Conservation (phyloP, 2,888 invertebrate genomes). For the Noctua pronuba region DNA sequence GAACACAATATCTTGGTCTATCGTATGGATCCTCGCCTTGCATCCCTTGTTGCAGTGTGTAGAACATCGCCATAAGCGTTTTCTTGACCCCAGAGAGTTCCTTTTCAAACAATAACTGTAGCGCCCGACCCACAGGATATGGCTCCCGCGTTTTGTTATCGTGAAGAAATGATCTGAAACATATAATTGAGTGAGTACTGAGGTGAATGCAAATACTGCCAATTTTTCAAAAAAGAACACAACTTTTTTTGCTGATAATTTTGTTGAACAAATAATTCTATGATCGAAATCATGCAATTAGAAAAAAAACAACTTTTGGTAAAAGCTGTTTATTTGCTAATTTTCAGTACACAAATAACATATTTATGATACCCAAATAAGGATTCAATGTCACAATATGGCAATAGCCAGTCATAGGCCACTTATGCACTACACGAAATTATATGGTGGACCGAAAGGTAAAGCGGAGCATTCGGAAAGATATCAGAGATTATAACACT, state of each 20-base stretch:
- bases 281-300: too few species aligned
- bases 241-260: too few species aligned
- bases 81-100: conserved; percentile 36
- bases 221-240: background rate
- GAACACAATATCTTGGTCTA: conserved; percentile 26
- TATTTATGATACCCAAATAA: background rate
- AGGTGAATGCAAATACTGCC: too few species aligned
- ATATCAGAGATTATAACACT: too few species aligned
- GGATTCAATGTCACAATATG: too few species aligned
- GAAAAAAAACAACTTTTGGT: too few species aligned
- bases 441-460: too few species aligned
- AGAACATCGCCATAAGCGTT: conserved; percentile 64
- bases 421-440: background rate
- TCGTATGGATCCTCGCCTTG: conserved; percentile 55
- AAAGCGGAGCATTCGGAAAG: too few species aligned
- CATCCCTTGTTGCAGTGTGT: conserved; percentile 63
- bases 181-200: background rate
- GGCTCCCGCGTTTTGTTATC: conserved; percentile 31
- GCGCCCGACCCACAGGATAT: conserved; percentile 33
- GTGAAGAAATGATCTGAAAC: conserved; percentile 48
- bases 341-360: background rate
- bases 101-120: conserved; percentile 43
- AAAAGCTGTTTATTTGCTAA: too few species aligned
- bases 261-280: too few species aligned
- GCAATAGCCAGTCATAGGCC: too few species aligned